A percentile compares a stretch with the other conserved stretches of the same genome.
phyloP scores from a whole-genome alignment of 2,888 invertebrate species.

The Agrenia bidenticulata region DNA sequence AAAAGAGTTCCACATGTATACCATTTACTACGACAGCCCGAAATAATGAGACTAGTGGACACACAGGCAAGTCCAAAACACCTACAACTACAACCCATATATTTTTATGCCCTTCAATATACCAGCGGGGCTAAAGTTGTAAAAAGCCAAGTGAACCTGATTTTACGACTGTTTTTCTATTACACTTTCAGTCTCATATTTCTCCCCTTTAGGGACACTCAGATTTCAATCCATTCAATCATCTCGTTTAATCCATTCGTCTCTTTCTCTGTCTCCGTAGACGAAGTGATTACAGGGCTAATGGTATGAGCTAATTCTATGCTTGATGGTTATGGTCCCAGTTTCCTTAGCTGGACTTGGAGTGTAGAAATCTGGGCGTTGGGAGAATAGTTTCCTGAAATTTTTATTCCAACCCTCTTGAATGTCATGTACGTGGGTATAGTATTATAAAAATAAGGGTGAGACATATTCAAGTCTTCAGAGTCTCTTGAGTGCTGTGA shows the following conservation, averaged over 20 bases:
- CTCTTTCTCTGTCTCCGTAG: neutral
- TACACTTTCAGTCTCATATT: constrained; percentile 3
- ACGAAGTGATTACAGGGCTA: constrained; percentile 2
- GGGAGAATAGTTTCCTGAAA: too few relatives aligned
- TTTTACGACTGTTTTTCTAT: constrained; percentile 14
- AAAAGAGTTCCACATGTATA: too few relatives aligned
- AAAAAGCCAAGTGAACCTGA: constrained; percentile 1
- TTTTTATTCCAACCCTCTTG: too few relatives aligned
- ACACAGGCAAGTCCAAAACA: too few relatives aligned
- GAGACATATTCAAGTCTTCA: too few relatives aligned
- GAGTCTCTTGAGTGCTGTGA: neutral
- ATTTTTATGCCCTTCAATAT: too few relatives aligned
- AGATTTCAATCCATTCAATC: constrained; percentile 20
- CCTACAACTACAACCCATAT: too few relatives aligned
- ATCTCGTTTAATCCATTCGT: constrained; percentile 1
- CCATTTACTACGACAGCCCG: too few relatives aligned
- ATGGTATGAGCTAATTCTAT: constrained; percentile 1
- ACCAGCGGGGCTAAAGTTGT: neutral
- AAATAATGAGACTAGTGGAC: too few relatives aligned
- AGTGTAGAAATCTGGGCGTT: too few relatives aligned
- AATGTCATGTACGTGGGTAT: too few relatives aligned
- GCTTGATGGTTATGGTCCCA: constrained; percentile 5
- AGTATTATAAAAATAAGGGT: too few relatives aligned
- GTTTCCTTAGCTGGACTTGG: neutral
- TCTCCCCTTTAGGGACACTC: constrained; percentile 9